Conservation (phyloP, 2,113 vertebrate species). For the Pseudolaguvia tuberculata region DNA sequence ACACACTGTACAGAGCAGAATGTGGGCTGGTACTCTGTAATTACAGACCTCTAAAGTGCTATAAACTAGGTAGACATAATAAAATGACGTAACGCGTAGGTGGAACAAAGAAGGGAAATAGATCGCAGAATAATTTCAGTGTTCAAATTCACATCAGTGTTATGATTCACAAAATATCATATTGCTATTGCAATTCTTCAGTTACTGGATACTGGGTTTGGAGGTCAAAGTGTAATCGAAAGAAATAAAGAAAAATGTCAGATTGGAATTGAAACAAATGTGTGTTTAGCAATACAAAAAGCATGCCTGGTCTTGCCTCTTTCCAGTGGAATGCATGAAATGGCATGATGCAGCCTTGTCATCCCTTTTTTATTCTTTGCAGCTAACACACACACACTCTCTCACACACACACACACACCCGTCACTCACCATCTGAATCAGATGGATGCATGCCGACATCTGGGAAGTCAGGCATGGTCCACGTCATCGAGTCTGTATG, state of each 20-base stretch:
- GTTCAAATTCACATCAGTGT: neutral
- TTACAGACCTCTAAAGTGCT: neutral
- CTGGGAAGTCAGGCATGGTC: slow-evolving; percentile 21
- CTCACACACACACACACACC: slow-evolving; percentile 7
- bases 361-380: slow-evolving; percentile 1
- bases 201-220: too few species aligned
- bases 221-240: neutral
- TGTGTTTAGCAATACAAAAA: neutral
- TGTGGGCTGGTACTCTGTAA: neutral
- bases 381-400: slow-evolving; percentile 3
- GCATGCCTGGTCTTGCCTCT: neutral
- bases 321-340: slow-evolving; percentile 1
- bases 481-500: neutral
- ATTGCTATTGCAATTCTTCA: too few species aligned
- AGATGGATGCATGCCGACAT: slow-evolving; percentile 36
- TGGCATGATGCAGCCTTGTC: neutral
- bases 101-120: neutral
- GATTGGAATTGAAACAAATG: neutral
- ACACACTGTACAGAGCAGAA: neutral
- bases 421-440: slow-evolving; percentile 28
- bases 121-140: neutral
- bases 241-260: neutral
- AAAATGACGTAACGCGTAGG: neutral
- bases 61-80: neutral
- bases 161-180: neutral